Conservation (phyloP, 2,888 invertebrate species). For the Andricus curvator region DNA sequence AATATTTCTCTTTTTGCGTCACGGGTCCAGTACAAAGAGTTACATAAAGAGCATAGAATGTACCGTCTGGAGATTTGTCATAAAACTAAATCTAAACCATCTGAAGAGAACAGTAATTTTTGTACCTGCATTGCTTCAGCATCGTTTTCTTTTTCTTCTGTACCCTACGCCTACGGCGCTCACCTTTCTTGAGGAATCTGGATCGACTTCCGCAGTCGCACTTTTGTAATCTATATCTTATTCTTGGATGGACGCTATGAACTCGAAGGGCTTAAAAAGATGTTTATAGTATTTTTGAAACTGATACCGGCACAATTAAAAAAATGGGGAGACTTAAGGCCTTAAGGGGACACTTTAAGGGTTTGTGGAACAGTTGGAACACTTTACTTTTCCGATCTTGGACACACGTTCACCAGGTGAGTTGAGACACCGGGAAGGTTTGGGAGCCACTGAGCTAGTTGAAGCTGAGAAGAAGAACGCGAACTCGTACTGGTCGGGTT, state of each 20-base stretch:
- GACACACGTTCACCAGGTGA: constrained; percentile 31
- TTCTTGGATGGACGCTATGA: constrained; percentile 8
- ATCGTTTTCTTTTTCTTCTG: constrained; percentile 31
- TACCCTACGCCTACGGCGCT: constrained; percentile 18
- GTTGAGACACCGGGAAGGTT: constrained; percentile 13
- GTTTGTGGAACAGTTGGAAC: constrained; percentile 15
- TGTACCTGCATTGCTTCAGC: constrained; percentile 41
- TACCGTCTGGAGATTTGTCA: neutral
- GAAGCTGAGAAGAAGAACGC: constrained; percentile 39
- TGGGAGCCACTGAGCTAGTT: constrained; percentile 30
- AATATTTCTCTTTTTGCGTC: constrained; percentile 17
- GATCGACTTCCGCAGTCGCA: constrained; percentile 37
- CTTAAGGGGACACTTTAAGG: constrained; percentile 12
- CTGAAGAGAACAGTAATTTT: constrained; percentile 13
- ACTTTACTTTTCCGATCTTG: neutral
- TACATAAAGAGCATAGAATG: neutral
- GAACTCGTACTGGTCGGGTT: constrained; percentile 38
- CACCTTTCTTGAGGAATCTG: constrained; percentile 28
- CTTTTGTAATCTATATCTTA: constrained; percentile 19
- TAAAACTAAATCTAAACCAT: neutral
- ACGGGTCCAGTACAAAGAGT: constrained; percentile 1
- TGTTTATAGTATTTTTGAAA: neutral
- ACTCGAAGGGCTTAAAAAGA: neutral
- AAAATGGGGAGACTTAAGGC: neutral
- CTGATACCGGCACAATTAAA: constrained; percentile 13